Evolutionary conservation across 2,797 vertebrate genomes (phyloP).

Genomic region (Muscicapa comitata): DNA sequence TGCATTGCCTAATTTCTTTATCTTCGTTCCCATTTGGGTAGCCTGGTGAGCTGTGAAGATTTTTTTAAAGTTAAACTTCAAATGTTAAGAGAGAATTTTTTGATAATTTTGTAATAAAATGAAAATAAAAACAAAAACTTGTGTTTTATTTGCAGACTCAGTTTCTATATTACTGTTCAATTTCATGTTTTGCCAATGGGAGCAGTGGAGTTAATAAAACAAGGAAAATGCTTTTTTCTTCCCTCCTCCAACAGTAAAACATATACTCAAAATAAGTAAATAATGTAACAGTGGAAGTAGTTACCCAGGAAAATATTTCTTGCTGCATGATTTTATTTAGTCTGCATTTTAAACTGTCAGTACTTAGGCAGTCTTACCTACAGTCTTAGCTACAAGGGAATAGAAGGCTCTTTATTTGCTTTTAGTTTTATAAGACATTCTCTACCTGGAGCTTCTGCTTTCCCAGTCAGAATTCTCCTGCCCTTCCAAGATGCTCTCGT

Average conservation of each 20-base stretch:
- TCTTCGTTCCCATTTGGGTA: not conserved
- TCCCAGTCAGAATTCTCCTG: not conserved
- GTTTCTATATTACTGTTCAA: not conserved
- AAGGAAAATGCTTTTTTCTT: not conserved
- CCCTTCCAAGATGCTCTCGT: not conserved
- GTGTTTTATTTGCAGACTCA: not conserved
- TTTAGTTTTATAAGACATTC: not conserved
- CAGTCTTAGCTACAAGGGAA: not conserved
- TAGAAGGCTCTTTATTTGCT: not conserved
- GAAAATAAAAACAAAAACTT: not conserved
- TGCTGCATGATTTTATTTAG: not conserved
- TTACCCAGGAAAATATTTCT: not conserved
- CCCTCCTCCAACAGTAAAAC: not conserved
- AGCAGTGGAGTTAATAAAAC: not conserved
- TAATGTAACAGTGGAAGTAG: not conserved
- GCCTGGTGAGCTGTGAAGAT: not conserved
- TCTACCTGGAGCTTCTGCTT: not conserved
- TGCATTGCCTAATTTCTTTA: not conserved
- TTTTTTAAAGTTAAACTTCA: not conserved
- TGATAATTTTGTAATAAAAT: constrained; percentile 1
- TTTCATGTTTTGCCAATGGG: not conserved
- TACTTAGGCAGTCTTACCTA: not conserved
- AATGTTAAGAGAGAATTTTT: not conserved
- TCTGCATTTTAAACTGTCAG: not conserved
- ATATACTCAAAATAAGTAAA: not conserved